These are phyloP conservation scores for Melanophora roralis DNA, from an alignment of 2,888 invertebrate genomes.

Conservation along the genomic window DNA sequence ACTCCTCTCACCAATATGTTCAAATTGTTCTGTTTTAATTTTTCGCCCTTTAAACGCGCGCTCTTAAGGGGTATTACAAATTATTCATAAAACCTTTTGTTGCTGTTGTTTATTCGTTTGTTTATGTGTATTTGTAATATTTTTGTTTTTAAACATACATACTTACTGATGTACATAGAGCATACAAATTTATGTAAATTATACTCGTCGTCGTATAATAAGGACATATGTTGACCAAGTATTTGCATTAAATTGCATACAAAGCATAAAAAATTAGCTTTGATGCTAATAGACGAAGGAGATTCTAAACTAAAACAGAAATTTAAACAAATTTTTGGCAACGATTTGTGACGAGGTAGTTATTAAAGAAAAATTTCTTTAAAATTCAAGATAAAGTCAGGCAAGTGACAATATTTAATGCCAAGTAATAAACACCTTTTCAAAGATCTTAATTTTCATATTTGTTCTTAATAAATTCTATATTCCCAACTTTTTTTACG, in stretches of 20 bases:
- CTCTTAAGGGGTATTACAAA: slow-evolving; percentile 35
- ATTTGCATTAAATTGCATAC: slow-evolving; percentile 47
- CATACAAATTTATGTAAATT: slow-evolving; percentile 30
- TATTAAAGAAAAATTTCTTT: too few species aligned
- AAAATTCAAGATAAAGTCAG: too few species aligned
- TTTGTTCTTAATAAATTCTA: too few species aligned
- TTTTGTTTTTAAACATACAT: background rate
- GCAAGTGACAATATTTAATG: too few species aligned
- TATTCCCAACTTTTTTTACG: too few species aligned
- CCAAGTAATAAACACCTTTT: too few species aligned
- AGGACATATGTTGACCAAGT: slow-evolving; percentile 46
- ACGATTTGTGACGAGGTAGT: too few species aligned
- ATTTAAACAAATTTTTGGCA: too few species aligned
- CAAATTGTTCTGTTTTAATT: slow-evolving; percentile 6
- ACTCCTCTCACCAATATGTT: slow-evolving; percentile 15
- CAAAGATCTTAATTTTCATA: too few species aligned
- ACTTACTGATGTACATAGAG: background rate
- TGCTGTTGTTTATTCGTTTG: slow-evolving; percentile 16
- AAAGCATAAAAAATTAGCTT: slow-evolving; percentile 16
- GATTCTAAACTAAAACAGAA: too few species aligned
- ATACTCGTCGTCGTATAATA: background rate
- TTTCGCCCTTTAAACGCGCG: slow-evolving; percentile 11
- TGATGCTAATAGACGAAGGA: background rate
- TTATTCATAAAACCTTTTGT: slow-evolving; percentile 42
- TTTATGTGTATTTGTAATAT: too few species aligned